Conservation (phyloP, 2,888 invertebrate species). For the Stenoptilia bipunctidactyla region DNA sequence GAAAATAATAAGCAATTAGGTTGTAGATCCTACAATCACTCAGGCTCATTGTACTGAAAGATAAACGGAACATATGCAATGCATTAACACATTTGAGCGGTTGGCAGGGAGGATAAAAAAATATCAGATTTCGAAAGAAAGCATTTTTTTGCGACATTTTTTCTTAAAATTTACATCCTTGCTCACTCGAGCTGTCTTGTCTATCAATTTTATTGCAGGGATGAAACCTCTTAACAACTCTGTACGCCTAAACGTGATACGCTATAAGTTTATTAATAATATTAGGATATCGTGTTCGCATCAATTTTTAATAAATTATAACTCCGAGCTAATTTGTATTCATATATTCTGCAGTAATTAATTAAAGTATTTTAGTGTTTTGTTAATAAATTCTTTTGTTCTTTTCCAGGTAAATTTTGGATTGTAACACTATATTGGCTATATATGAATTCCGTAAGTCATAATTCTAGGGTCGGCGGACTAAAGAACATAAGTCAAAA, state of each 20-base stretch:
- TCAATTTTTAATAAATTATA: too few species aligned
- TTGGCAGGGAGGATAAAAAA: conserved; percentile 23
- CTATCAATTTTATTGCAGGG: conserved; percentile 19
- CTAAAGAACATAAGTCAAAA: too few species aligned
- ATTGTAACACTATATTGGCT: too few species aligned
- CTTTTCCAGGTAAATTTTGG: too few species aligned
- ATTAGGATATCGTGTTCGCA: too few species aligned
- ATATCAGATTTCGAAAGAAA: conserved; percentile 37
- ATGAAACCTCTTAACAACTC: neutral
- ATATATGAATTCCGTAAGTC: too few species aligned
- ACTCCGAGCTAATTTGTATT: too few species aligned
- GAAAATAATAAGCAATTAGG: neutral
- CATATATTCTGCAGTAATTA: too few species aligned
- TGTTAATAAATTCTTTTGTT: too few species aligned
- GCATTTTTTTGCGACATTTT: conserved; percentile 32
- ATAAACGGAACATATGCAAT: conserved; percentile 39
- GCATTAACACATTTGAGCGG: conserved; percentile 42
- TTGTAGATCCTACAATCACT: conserved; percentile 16
- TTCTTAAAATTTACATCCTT: conserved; percentile 21
- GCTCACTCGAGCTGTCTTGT: conserved; percentile 24
- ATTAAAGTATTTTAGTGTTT: too few species aligned
- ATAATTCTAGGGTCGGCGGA: too few species aligned
- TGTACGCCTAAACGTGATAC: neutral
- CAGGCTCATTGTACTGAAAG: conserved; percentile 29
- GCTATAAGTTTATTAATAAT: too few species aligned